A percentile compares a stretch with the other conserved stretches of the same genome.
Conservation (phyloP, 2,888 invertebrate species). For the Chelonus formosanus region DNA sequence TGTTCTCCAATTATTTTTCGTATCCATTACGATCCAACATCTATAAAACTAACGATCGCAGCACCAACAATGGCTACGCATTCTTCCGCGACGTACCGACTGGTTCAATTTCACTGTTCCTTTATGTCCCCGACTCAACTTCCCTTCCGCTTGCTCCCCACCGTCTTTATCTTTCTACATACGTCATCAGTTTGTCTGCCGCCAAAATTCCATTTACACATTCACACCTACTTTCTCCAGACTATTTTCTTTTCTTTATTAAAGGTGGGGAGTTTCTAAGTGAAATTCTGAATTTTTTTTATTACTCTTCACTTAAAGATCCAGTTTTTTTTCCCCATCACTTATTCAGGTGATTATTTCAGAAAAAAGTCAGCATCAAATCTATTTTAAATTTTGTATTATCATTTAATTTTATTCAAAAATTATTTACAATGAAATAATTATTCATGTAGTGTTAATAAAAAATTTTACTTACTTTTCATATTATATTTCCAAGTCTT, state of each 20-base stretch:
- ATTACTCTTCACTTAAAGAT: no score
- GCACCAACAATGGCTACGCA: conserved; percentile 67
- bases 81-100: conserved; percentile 61
- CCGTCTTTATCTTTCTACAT: conserved; percentile 15
- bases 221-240: background rate
- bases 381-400: no score
- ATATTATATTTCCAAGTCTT: background rate
- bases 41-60: conserved; percentile 63
- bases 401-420: no score
- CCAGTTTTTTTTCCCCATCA: no score
- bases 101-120: conserved; percentile 60
- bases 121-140: conserved; percentile 21
- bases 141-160: conserved; percentile 6
- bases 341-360: no score
- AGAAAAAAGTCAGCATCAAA: no score
- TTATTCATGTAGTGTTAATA: no score
- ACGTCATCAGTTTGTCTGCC: conserved; percentile 36
- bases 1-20: conserved; percentile 65
- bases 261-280: no score
- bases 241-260: background rate
- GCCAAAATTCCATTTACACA: conserved; percentile 26
- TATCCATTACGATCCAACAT: conserved; percentile 67
- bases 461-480: background rate
- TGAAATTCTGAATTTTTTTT: no score
- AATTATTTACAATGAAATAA: no score